Evolutionary conservation across 2,888 invertebrate genomes (phyloP).

Genomic region (Eurytoma adleriae): DNA sequence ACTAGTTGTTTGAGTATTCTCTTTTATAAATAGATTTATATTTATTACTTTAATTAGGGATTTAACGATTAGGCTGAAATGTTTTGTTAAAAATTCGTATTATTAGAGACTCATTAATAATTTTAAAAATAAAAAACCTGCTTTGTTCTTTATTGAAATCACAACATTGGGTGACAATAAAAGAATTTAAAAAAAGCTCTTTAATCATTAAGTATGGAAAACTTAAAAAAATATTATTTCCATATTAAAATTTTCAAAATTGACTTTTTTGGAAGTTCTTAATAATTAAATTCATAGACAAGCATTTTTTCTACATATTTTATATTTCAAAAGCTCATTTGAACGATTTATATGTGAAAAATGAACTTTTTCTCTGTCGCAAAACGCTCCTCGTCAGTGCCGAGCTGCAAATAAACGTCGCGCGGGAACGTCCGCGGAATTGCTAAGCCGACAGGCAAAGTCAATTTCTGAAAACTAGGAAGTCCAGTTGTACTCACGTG

Average conservation of each 20-base stretch:
- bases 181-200: no score
- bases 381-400: constrained; percentile 4
- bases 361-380: background rate
- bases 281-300: no score
- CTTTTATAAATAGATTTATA: constrained; percentile 43
- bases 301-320: background rate
- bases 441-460: constrained; percentile 41
- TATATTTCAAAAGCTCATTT: background rate
- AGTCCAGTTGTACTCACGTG: constrained; percentile 58
- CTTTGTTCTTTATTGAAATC: background rate
- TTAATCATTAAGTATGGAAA: no score
- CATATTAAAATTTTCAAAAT: no score
- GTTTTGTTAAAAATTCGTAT: background rate
- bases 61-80: constrained; percentile 10
- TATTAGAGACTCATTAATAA: constrained; percentile 26
- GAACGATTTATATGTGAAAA: constrained; percentile 23
- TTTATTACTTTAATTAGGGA: constrained; percentile 48
- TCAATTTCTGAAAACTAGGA: constrained; percentile 66
- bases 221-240: no score
- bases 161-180: no score
- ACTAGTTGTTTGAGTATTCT: constrained; percentile 37
- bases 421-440: constrained; percentile 26
- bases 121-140: background rate
- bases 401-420: constrained; percentile 42
- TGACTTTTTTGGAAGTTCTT: no score